Evolutionary conservation across 1,140 invertebrate genomes (phyloP), one percentile per base, ranked within the genome.

Genomic region (Ctenoplectra terminalis): DNA sequence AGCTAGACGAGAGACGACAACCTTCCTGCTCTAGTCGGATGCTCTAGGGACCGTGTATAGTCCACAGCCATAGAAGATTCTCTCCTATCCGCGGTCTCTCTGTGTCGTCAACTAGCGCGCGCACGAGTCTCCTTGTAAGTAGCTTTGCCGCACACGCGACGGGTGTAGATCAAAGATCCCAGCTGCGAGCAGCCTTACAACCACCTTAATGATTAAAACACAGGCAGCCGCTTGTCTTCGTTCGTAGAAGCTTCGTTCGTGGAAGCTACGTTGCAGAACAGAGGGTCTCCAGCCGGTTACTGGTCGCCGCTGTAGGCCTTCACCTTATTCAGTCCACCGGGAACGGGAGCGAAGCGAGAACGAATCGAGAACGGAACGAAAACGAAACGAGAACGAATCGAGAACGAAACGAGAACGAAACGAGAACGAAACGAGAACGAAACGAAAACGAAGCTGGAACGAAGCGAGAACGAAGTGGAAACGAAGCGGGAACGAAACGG

Each of bases 131-230:
- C 8, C 37, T 63, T 23, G 34, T 63, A 80, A 80, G 77, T 73
- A 80, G 77, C 70, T 80, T 73, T 40, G 46, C 58, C 48, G 20
- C 34, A 20, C 43, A 15, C 67, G 76, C 76, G 77, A 72, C 77
- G 77, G 63, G 58, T 52, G 48, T 34, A 63, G 69, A 80, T 80
- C 77, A 73, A 73, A 73, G 77, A 80, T 80, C 37, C 69, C 77
- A 73, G 77, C 70, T 54, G 70, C 26, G 46, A 52, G 77, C 77
- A 73, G 58, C 77, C 77, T 43, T 80, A 80, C 77, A 54, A 80
- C 34, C 77, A 20, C 70, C 70, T 80, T 80, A 80, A 80, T 80
- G 69, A 80, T 80, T 80, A 80, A 80, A 80, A 72, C 77, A 64
- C 77, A 73, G 46, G 23, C 56, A 4, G 48, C n/a, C 31, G 43